These are phyloP conservation scores for Chelonoidis abingdonii DNA, from an alignment of 2,113 vertebrate species.

Conservation along the genomic window DNA sequence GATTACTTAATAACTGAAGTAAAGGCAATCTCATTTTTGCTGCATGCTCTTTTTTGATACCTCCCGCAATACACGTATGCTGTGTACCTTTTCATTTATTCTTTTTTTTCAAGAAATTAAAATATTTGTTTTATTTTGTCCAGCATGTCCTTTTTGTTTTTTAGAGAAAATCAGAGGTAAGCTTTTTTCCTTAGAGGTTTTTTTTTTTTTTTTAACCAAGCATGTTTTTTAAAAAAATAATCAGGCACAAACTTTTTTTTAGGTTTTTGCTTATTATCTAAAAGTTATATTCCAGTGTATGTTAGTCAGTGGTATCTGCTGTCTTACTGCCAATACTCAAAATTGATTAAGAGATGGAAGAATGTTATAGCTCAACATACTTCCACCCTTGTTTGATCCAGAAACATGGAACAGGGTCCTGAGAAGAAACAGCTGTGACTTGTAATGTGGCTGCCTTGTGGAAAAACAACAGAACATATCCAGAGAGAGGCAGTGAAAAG, in stretches of 20 bases:
- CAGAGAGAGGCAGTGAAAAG: not conserved
- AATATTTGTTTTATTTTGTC: constrained; percentile 4
- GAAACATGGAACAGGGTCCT: not conserved
- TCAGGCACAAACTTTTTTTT: not conserved
- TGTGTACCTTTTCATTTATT: constrained; percentile 46
- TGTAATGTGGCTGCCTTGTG: not conserved
- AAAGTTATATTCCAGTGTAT: not conserved
- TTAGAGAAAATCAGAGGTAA: not conserved
- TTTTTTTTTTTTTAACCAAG: not conserved
- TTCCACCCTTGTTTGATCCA: not conserved
- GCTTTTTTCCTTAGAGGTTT: not conserved
- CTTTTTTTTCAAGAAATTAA: not conserved
- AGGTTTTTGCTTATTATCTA: not conserved
- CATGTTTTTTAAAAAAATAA: constrained; percentile 12
- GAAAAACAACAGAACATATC: not conserved
- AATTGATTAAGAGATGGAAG: constrained; percentile 3
- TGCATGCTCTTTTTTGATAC: constrained; percentile 72
- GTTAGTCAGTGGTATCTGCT: not conserved
- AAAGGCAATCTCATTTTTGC: constrained; percentile 70
- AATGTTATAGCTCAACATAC: not conserved
- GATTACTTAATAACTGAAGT: no score
- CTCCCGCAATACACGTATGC: constrained; percentile 4
- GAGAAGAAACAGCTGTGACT: not conserved
- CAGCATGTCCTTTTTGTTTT: constrained; percentile 25
- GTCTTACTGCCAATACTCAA: not conserved